Percentiles rank a stretch among this genome's conserved stretches.
These are phyloP conservation scores for Epinotia nisella DNA, from an alignment of 2,888 invertebrate species.

Conservation along the genomic window DNA sequence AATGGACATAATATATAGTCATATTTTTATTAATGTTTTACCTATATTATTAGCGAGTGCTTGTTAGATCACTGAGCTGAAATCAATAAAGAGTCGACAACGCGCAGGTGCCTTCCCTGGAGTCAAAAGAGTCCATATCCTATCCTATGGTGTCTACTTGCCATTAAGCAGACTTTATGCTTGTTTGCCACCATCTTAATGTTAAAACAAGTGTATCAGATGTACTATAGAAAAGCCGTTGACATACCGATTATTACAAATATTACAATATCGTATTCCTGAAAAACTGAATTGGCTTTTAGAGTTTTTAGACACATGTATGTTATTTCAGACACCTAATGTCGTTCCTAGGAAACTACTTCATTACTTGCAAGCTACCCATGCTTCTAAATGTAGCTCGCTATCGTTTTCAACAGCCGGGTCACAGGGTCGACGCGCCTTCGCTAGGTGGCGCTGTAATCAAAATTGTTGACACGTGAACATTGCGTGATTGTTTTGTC, in stretches of 20 bases:
- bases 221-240: too few species aligned
- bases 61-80: too few species aligned
- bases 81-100: not conserved
- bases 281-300: not conserved
- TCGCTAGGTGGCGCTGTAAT: conserved; percentile 33
- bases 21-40: not conserved
- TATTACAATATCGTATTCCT: not conserved
- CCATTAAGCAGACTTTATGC: too few species aligned
- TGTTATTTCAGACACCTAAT: conserved; percentile 23
- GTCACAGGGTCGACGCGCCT: not conserved
- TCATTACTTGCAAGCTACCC: not conserved
- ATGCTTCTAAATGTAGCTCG: not conserved
- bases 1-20: not conserved
- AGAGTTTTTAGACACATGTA: not conserved
- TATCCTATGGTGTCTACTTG: not conserved
- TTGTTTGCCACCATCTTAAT: too few species aligned
- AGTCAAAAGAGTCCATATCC: too few species aligned
- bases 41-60: not conserved
- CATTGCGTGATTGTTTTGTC: conserved; percentile 37
- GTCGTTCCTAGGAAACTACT: not conserved
- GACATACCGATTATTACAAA: not conserved
- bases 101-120: too few species aligned
- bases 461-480: conserved; percentile 22
- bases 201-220: too few species aligned
- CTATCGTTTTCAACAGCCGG: not conserved